Percentiles rank a stretch among this genome's conserved stretches.
Evolutionary conservation across 2,797 vertebrate genomes (phyloP).

Genomic region (Pipistrellus pipistrellus): DNA sequence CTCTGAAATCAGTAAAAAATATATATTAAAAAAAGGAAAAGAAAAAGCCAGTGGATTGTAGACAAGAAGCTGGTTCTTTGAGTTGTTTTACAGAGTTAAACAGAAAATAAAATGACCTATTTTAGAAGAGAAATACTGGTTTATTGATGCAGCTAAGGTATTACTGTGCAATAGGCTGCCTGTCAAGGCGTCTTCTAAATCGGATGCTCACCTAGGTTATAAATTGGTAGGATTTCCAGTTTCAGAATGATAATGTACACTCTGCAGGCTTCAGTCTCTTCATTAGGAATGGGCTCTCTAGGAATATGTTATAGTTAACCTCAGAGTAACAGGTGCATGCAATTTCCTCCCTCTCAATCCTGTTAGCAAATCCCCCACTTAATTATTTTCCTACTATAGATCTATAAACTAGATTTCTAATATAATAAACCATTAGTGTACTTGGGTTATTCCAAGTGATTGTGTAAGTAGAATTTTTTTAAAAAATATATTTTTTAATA

Average conservation of each 20-base stretch:
- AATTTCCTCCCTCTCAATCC: background rate
- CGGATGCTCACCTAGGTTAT: background rate
- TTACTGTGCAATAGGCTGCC: background rate
- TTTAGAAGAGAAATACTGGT: background rate
- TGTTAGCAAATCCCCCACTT: background rate
- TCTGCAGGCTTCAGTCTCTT: background rate
- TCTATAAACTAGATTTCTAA: background rate
- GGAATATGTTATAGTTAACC: background rate
- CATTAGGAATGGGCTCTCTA: background rate
- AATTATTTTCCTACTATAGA: slow-evolving; percentile 4
- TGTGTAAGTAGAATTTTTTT: background rate
- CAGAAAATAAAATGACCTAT: background rate
- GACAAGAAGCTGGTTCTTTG: background rate
- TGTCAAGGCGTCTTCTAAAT: background rate
- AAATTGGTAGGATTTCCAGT: background rate
- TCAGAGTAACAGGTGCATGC: background rate
- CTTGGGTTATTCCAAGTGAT: slow-evolving; percentile 15
- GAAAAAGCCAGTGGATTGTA: background rate
- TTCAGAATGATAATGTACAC: background rate
- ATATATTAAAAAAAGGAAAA: too few species aligned
- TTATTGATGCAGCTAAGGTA: background rate
- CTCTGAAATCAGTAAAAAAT: too few species aligned
- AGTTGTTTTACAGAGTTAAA: slow-evolving; percentile 16
- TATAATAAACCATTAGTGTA: background rate
- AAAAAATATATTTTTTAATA: too few species aligned